phyloP scores from a whole-genome alignment of 2,888 invertebrate genomes.

The Phragmatobia fuliginosa region DNA sequence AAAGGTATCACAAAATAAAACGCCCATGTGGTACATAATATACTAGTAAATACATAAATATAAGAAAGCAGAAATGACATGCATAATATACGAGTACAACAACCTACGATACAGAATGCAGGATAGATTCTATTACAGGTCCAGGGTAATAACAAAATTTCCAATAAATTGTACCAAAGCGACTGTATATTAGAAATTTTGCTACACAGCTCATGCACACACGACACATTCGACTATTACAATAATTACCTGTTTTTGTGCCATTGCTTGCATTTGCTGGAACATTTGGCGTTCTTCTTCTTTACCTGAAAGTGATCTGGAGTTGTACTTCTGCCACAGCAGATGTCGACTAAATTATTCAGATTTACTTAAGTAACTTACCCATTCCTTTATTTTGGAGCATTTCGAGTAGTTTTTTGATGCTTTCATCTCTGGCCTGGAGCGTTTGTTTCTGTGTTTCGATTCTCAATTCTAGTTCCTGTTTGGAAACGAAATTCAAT shows the following conservation, averaged over 20 bases:
- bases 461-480: conserved; percentile 98
- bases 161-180: conserved; percentile 46
- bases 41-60: conserved; percentile 68
- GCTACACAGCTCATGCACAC: conserved; percentile 63
- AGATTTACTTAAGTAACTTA: conserved; percentile 81
- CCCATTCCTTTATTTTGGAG: conserved; percentile 98
- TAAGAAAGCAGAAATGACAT: conserved; percentile 80
- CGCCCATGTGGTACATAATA: conserved; percentile 81
- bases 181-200: conserved; percentile 56
- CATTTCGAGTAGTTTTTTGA: conserved; percentile 99
- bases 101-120: conserved; percentile 65
- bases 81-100: conserved; percentile 63
- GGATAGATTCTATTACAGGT: conserved; percentile 46
- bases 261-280: conserved; percentile 98
- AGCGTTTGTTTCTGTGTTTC: conserved; percentile 99
- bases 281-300: conserved; percentile 98
- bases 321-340: conserved; percentile 73
- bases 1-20: conserved; percentile 87
- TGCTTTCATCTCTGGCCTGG: conserved; percentile 98
- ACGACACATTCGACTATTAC: conserved; percentile 52
- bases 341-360: conserved; percentile 32
- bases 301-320: conserved; percentile 90
- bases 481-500: conserved; percentile 57
- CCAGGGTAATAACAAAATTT: conserved; percentile 61
- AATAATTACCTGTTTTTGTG: conserved; percentile 95